These are phyloP conservation scores for Neopelma chrysocephalum DNA, from an alignment of 2,797 vertebrate genomes.

Conservation along the genomic window DNA sequence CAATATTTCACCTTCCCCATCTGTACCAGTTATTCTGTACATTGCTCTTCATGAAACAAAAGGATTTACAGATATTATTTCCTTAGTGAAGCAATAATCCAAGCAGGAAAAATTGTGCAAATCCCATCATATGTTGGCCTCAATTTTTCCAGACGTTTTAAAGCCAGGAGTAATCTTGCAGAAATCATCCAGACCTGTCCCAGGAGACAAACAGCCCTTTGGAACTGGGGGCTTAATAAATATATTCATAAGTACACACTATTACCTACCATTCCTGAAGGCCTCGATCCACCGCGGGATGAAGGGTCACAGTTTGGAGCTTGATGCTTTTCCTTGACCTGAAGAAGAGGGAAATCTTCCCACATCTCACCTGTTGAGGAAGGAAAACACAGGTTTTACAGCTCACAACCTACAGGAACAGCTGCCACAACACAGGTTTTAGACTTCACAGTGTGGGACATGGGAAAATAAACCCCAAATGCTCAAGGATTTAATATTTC, in stretches of 20 bases:
- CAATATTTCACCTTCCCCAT: neutral
- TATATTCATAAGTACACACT: neutral
- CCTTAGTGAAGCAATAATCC: conserved; percentile 19
- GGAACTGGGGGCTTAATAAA: neutral
- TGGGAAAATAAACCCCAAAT: neutral
- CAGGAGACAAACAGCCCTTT: neutral
- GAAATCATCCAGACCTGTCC: neutral
- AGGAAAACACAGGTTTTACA: neutral
- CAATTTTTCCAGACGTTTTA: neutral
- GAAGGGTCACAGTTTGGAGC: neutral
- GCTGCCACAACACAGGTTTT: neutral
- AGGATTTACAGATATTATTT: neutral
- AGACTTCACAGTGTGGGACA: neutral
- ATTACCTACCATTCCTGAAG: neutral
- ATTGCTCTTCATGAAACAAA: neutral
- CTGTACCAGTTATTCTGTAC: neutral
- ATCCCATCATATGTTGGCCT: neutral
- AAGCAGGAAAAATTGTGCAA: neutral
- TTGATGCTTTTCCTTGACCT: neutral
- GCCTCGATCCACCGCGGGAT: neutral
- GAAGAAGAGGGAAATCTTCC: neutral
- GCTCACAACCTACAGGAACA: neutral
- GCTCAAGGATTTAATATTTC: neutral
- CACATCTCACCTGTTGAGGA: neutral
- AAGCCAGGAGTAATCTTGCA: neutral